A percentile compares a stretch with the other conserved stretches of the same genome.
These are phyloP conservation scores for Ctenodactylus gundi DNA, from an alignment of 2,113 vertebrate species.

Conservation along the genomic window DNA sequence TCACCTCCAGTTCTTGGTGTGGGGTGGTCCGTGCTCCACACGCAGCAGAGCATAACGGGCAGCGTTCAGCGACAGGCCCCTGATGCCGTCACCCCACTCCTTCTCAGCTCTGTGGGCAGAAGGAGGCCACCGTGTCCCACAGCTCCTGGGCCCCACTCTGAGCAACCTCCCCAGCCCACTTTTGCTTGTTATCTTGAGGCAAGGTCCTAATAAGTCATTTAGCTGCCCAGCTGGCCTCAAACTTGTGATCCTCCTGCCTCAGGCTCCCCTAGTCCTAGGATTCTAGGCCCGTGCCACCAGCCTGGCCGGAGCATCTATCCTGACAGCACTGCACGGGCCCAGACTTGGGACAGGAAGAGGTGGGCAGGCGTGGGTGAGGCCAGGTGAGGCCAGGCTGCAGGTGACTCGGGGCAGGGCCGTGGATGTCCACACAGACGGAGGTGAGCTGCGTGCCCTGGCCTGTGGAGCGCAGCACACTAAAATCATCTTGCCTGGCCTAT, in stretches of 20 bases:
- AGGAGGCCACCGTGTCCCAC: not conserved
- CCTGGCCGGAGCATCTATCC: too few species aligned
- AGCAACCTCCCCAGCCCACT: rapidly evolving
- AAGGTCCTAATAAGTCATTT: too few species aligned
- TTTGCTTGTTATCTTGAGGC: too few species aligned
- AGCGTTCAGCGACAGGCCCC: conserved; percentile 94
- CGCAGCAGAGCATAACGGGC: conserved; percentile 95
- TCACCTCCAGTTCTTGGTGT: conserved; percentile 99
- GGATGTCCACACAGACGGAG: not conserved
- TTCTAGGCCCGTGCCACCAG: too few species aligned
- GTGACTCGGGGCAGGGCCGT: not conserved
- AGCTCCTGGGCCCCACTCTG: too few species aligned
- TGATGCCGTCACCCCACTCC: conserved; percentile 97
- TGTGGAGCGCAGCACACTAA: too few species aligned
- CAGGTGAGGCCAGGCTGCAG: not conserved
- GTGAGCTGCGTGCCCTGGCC: too few species aligned
- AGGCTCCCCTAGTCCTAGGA: too few species aligned
- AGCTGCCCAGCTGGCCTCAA: too few species aligned
- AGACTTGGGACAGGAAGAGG: not conserved
- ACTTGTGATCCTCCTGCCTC: too few species aligned
- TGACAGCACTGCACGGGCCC: not conserved
- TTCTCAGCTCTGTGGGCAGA: conserved; percentile 91
- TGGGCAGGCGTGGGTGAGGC: not conserved
- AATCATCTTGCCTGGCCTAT: too few species aligned
- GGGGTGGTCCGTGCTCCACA: conserved; percentile 93